Evolutionary conservation across 1,140 invertebrate species (phyloP), one percentile per base, ranked within the genome.

Genomic region (Argopecten irradians): DNA sequence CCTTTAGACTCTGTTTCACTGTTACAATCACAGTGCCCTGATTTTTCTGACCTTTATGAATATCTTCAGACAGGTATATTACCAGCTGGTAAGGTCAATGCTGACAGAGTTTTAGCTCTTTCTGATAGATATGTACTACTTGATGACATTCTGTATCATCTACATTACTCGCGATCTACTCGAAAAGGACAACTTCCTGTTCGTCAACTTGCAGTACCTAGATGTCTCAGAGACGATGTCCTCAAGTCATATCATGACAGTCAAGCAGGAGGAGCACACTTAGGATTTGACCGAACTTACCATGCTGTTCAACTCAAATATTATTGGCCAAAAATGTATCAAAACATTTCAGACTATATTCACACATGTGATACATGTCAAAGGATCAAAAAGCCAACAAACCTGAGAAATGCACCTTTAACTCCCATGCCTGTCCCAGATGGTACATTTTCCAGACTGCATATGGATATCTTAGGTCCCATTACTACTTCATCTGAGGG

Each of bases 391-490:
- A 19, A 87, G 22, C 8, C 28, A 5, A 43, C 87, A 83, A 43
- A 89, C 16, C 22, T 55, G n/a, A 84, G 35, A 82, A 85, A 83
- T 3, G 84, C 87, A n/a, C 91, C 92, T 16, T 19, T 92, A 0
- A 84, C 84, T 34, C 89, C 88, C 22, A 84, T 92, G 36, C 91
- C 91, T 33, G 82, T 89, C 9, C 39, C 46, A 34, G 89, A 85
- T n/a, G n/a, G n/a, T n/a, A 46, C 87, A 16, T 90, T 92, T 84
- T 36, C 43, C n/a, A 83, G 88, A 28, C 83, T 88, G 43, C 92
- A 92, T 39, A 91, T 92, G 35, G 92, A 92, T 85, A 90, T 92
- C 32, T 34, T 92, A 35, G 90, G 90, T 82, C 91, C 92, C 7
- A 43, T 92, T 11, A 89, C 89, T 34, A 90, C 85, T 43, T 43